Base-by-base conservation (phyloP, 1,140 invertebrate genomes). In the Drosophila biarmipes region DNA sequence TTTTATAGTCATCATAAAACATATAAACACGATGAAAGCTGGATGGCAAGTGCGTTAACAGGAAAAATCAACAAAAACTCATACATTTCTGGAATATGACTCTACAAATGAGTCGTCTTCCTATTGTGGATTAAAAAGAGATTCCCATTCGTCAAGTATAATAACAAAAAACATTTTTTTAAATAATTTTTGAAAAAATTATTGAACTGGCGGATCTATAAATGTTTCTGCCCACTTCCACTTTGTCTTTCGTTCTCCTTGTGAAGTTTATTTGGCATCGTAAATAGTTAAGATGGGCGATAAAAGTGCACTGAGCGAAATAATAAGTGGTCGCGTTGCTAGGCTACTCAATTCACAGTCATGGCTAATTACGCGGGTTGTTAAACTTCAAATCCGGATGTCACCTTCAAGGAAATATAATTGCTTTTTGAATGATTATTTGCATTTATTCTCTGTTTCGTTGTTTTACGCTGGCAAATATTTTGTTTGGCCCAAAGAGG, bases 261-360 rank as follows among this genome's bases (percentile, higher is more conserved):
- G 51, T 45, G 17, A 54, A 71, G 29, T 45, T 29, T 51, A 34
- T 40, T 42, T 78, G 56, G 42, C 51, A 48, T 72, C 66, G 66
- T 72, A 71, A 71, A 64, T 80, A 68, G 69, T 62, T 54, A 58
- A 67, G 71, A 80, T 52, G 51, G 55, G 54, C 63, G 56, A 80
- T 80, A 61, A 66, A 61, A 54, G 11, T 80, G 58, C 79, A 81
- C 79, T 73, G 68, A 37, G 48, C 71, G 27, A 82, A 82, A 81
- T 48, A 51, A 21, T 34, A 31, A 67, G 37, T 49, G 29, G 8
- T 29, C 21, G 2, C 17, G 21, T 31, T 45, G 67, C 66, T 67
- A 67, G 66, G 62, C n/a, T 68, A 21, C 21, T 31, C 48, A 68
- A 55, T 45, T 69, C 34, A 68, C 52, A 69, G 63, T 69, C 67